Percentiles rank a stretch among this genome's conserved stretches.
These are phyloP conservation scores for Drosophila gaucha DNA, from an alignment of 2,888 invertebrate genomes.

Conservation along the genomic window DNA sequence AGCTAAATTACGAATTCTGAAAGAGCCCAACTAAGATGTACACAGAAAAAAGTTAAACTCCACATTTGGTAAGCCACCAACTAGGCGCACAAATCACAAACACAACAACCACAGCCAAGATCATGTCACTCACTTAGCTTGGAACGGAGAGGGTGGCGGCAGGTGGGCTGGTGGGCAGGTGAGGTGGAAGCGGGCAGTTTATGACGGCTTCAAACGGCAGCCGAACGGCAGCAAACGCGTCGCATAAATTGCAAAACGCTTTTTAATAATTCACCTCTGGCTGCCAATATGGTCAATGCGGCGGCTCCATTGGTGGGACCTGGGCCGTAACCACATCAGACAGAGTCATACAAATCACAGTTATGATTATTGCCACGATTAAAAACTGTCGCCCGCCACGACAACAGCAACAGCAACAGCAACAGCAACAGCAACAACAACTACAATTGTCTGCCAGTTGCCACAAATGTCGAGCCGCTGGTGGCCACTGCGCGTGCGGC, in stretches of 20 bases:
- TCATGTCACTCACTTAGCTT: slow-evolving; percentile 25
- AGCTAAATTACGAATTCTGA: slow-evolving; percentile 66
- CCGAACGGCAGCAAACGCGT: slow-evolving; percentile 58
- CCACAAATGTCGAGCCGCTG: slow-evolving; percentile 38
- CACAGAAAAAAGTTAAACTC: slow-evolving; percentile 50
- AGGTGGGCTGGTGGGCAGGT: slow-evolving; percentile 3
- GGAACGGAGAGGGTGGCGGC: slow-evolving; percentile 2
- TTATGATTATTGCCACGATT: slow-evolving; percentile 81
- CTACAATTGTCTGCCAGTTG: slow-evolving; percentile 16
- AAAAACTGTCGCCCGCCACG: slow-evolving; percentile 78
- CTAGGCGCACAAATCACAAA: slow-evolving; percentile 64
- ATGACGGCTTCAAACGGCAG: slow-evolving; percentile 75
- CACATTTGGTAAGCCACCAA: slow-evolving; percentile 82
- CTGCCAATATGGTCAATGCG: slow-evolving; percentile 66
- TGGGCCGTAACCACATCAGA: slow-evolving; percentile 44
- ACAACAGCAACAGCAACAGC: slow-evolving; percentile 9
- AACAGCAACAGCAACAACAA: slow-evolving; percentile 2
- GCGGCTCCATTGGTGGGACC: slow-evolving; percentile 54
- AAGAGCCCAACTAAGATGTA: slow-evolving; percentile 46
- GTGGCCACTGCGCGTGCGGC: slow-evolving; percentile 78
- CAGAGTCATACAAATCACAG: slow-evolving; percentile 81
- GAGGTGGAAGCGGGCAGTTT: slow-evolving; percentile 50
- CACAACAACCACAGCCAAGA: slow-evolving; percentile 13
- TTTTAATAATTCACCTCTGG: slow-evolving; percentile 79
- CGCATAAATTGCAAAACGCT: slow-evolving; percentile 77